Conservation (phyloP, 2,113 vertebrate genomes). For the Laticauda laticaudata region DNA sequence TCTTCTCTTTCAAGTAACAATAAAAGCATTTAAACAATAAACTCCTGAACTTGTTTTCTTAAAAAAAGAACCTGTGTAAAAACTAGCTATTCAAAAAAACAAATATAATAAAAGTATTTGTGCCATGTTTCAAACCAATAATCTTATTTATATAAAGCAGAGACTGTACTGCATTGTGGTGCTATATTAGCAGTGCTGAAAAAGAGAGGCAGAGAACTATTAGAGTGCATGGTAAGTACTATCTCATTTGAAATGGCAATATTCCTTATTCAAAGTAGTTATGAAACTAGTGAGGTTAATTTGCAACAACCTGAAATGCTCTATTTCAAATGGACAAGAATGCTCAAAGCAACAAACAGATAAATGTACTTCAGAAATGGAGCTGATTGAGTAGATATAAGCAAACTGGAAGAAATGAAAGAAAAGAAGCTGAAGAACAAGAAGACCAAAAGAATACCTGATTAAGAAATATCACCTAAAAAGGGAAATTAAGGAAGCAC, state of each 20-base stretch:
- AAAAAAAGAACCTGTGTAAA: neutral
- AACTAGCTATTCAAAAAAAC: neutral
- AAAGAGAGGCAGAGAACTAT: neutral
- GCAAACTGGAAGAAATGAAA: neutral
- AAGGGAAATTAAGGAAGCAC: neutral
- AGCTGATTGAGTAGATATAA: neutral
- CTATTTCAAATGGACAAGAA: neutral
- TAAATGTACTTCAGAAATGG: neutral
- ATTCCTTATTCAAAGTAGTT: neutral
- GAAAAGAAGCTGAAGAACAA: neutral
- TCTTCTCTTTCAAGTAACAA: neutral
- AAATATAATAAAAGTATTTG: neutral
- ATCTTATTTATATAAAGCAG: neutral
- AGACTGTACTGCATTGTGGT: neutral
- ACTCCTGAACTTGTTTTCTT: neutral
- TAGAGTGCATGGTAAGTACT: neutral
- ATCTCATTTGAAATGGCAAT: neutral
- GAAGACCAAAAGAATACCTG: neutral
- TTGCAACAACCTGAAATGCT: neutral
- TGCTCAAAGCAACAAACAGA: neutral
- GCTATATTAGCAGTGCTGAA: neutral
- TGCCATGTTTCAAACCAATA: neutral
- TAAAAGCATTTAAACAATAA: neutral
- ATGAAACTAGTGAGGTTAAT: neutral
- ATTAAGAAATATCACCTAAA: neutral